Conservation (phyloP, 2,888 invertebrate species). For the Stictocephala bisonia region DNA sequence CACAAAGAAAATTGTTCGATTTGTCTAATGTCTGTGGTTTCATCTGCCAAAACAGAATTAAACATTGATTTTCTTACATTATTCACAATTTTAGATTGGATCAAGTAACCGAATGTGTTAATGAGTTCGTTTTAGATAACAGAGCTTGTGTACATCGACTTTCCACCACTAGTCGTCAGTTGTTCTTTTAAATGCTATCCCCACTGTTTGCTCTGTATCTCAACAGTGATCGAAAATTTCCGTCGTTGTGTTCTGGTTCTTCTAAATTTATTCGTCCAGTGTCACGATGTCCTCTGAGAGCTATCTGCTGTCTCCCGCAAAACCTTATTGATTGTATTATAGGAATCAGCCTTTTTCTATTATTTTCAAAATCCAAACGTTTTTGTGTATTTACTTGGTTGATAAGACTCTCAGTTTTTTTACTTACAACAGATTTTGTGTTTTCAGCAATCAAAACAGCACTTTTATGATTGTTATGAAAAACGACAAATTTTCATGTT, state of each 20-base stretch:
- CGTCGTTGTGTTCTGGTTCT: constrained; percentile 48
- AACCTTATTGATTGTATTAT: constrained; percentile 21
- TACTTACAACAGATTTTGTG: constrained; percentile 8
- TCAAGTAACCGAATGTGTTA: constrained; percentile 17
- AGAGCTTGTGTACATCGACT: constrained; percentile 52
- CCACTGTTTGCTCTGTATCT: constrained; percentile 52
- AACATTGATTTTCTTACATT: constrained; percentile 25
- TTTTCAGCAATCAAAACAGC: constrained; percentile 16
- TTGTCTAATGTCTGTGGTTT: no score
- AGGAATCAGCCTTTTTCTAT: constrained; percentile 33
- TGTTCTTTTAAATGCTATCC: constrained; percentile 55
- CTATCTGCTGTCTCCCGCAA: constrained; percentile 57
- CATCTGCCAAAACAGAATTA: no score
- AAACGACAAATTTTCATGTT: constrained; percentile 14
- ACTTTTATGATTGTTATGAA: constrained; percentile 20
- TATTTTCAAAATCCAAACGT: constrained; percentile 7
- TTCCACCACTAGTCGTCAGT: constrained; percentile 29
- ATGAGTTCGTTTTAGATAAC: constrained; percentile 52
- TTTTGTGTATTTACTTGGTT: constrained; percentile 23
- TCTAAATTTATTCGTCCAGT: constrained; percentile 44
- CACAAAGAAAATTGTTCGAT: no score
- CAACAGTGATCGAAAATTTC: constrained; percentile 56
- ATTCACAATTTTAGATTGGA: constrained; percentile 12
- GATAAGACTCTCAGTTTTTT: constrained; percentile 34
- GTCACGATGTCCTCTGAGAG: constrained; percentile 59